Percentiles rank a stretch among this genome's conserved stretches.
These are phyloP conservation scores for Crotalus viridis DNA, from an alignment of 2,113 vertebrate species.

Conservation along the genomic window DNA sequence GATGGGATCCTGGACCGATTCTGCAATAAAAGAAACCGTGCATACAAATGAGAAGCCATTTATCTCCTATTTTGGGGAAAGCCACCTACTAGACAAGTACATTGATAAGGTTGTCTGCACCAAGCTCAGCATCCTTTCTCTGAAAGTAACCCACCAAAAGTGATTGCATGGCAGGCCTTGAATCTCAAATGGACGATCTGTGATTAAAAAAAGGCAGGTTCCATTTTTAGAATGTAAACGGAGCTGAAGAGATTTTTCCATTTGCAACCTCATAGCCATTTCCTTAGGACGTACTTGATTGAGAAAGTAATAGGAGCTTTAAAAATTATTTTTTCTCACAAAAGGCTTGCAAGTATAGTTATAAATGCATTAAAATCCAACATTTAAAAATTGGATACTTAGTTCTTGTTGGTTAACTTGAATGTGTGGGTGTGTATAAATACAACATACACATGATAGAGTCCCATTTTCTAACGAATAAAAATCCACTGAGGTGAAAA, in stretches of 20 bases:
- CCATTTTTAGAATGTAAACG: constrained; percentile 22
- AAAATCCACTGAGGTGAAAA: background rate
- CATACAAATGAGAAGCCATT: constrained; percentile 53
- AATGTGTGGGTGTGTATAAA: background rate
- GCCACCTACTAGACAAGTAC: background rate
- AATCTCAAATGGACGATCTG: background rate
- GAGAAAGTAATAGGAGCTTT: background rate
- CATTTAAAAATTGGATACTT: background rate
- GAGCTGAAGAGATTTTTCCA: background rate
- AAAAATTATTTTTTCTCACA: background rate
- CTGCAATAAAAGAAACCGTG: constrained; percentile 33
- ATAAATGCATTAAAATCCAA: background rate
- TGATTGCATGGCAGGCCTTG: background rate
- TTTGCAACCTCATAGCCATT: background rate
- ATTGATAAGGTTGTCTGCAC: constrained; percentile 26
- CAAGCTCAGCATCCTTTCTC: background rate
- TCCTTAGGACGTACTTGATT: background rate
- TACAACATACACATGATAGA: background rate
- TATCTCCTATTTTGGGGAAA: constrained; percentile 9
- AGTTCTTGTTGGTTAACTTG: background rate
- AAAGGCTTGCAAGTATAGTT: background rate
- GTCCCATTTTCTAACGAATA: background rate
- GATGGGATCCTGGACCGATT: constrained; percentile 50
- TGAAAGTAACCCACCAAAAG: background rate
- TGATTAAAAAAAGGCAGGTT: constrained; percentile 34